Base-by-base conservation (phyloP, 2,797 vertebrate species). In the Masticophis lateralis region DNA sequence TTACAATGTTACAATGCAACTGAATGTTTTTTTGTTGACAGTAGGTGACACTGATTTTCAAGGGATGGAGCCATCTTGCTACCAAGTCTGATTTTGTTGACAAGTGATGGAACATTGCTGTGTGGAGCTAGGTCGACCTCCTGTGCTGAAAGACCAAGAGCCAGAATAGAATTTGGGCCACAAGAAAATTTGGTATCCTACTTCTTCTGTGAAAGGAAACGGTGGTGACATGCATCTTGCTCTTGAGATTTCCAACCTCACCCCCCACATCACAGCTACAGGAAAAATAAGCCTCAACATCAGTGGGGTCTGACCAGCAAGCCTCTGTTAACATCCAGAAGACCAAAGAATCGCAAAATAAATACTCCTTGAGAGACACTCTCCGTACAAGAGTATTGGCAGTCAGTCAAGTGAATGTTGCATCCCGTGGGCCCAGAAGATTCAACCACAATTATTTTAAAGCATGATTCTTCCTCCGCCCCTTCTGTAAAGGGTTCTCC, bases 1-100 rank as follows among this genome's bases (percentile, higher is more conserved):
- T 53, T 53, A 53, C 51, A 53, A 0, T 5, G 5, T 79, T 0
- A 4, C 1, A 56, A 20, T 0, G 86, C 53, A 32, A 60, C 9
- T 88, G 90, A 63, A 59, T 28, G 59, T 61, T 69, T 32, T 25
- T 61, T 89, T 63, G 2, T 0, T 69, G 87, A 43, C 95, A 93
- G 94, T 94, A 95, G 95, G 94, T 89, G 96, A 95, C 18, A 92
- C 91, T 87, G 87, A 51, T 0, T 91, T 61, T 1, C 87, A 16
- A 18, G 16, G 43, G 11, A 22, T 32, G 56, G 43, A 3, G 6
- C 5, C 9, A 0, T 1, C 79, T 57, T 32, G 32, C 43, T 69
- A 22, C 20, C 57, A 43, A 60, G 57, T 27, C 37, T 25, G 57
- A 14, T 7, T 60, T 63, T 47, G 9, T 27, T 5, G 32, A 27